Evolutionary conservation across 2,888 invertebrate genomes (phyloP).

Genomic region (Periphyllus acericola): DNA sequence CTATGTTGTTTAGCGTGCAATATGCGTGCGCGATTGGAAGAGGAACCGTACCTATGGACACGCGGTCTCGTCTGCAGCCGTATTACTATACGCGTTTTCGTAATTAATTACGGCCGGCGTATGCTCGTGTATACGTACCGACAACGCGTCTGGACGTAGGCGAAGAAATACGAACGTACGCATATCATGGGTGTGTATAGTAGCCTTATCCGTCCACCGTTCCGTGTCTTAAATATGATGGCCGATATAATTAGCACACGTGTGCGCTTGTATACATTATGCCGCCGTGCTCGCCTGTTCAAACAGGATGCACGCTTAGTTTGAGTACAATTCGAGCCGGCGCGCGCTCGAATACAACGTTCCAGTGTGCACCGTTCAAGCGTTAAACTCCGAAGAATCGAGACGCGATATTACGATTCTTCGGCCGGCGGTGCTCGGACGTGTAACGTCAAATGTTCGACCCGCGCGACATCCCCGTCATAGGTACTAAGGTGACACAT

Average conservation of each 20-base stretch:
- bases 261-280: background rate
- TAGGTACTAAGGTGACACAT: background rate
- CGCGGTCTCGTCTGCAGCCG: background rate
- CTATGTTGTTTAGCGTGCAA: too few relatives aligned
- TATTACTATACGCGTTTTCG: background rate
- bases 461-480: background rate
- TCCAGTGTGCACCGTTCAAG: background rate
- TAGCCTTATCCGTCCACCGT: conserved; percentile 32
- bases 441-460: background rate
- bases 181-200: too few relatives aligned
- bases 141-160: background rate
- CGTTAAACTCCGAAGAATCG: background rate
- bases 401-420: background rate
- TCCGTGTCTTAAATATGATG: conserved; percentile 36
- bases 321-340: background rate
- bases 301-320: conserved; percentile 36
- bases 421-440: too few relatives aligned
- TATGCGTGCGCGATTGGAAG: too few relatives aligned
- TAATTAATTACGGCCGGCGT: background rate
- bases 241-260: conserved; percentile 37
- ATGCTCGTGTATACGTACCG: background rate
- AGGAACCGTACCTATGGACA: background rate
- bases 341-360: background rate
- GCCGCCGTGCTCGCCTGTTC: background rate
- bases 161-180: too few relatives aligned